Base-by-base conservation (phyloP, 92 coral and sea anemone genomes). In the Nematostella vectensis region DNA sequence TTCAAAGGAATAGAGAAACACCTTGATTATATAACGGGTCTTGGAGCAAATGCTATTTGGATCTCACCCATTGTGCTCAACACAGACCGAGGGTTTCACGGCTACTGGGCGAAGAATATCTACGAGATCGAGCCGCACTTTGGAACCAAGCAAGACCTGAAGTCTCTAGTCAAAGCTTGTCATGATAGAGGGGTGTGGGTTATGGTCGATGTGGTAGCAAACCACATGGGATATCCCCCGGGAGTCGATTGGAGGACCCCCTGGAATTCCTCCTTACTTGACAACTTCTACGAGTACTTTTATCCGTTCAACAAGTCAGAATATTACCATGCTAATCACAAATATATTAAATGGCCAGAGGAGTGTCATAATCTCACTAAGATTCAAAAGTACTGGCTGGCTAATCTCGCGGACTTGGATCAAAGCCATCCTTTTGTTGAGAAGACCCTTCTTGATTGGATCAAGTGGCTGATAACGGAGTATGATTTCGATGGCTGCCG, bases 31-130 rank as follows among this genome's bases (percentile, higher is more conserved):
- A 83, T 83, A 53, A 57, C 78, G 11, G 81, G 66, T 11, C 74
- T 83, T 33, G 94, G 94, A 0, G 78, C 63, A 1, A 78, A 78
- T 25, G 94, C 94, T 4, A 73, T 83, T 13, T 83, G 94, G 94
- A 78, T 83, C 42, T 78, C 94, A 0, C 94, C 94, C 3, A 53
- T 83, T 13, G 82, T 78, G 31, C 55, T 57, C 12, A 83, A 83
- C 47, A 78, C 81, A 4, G 78, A 59, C 11, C 60, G 63, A 25
- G 94, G 94, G 29, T 83, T 55, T 43, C 94, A 83, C 44, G 94
- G 94, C 19, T 83, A 83, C 65, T 83, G 94, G 94, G 86, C 86
- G 10, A 80, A 78, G 21, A 47, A 83, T 51, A 74, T 83, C 53
- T 83, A 50, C 57, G 62, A 83, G 59, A 83, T 83, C 26, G 70